A percentile compares a stretch with the other conserved stretches of the same genome.
phyloP scores from a whole-genome alignment of 2,888 invertebrate genomes.

The Pollenia labialis region DNA sequence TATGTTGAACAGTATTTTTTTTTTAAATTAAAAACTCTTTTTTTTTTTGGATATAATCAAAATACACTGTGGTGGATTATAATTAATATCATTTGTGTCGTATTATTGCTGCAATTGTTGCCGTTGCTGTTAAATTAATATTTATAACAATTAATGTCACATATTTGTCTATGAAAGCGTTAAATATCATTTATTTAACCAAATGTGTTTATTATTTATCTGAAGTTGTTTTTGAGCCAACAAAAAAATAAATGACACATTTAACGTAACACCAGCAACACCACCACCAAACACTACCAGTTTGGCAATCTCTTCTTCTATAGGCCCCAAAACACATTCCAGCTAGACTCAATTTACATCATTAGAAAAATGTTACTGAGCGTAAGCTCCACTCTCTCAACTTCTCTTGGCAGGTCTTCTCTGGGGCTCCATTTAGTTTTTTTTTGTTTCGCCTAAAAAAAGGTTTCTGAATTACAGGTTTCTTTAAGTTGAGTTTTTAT shows the following conservation, averaged over 20 bases:
- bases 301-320: conserved; percentile 3
- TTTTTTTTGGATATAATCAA: background rate
- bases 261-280: conserved; percentile 69
- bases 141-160: conserved; percentile 83
- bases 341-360: conserved; percentile 30
- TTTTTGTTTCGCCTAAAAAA: conserved; percentile 1
- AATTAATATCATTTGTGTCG: conserved; percentile 45
- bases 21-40: background rate
- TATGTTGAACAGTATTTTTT: too few species aligned
- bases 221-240: conserved; percentile 75
- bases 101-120: conserved; percentile 49
- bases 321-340: conserved; percentile 12
- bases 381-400: background rate
- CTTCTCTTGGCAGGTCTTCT: background rate
- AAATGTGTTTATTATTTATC: conserved; percentile 23
- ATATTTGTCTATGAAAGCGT: conserved; percentile 82
- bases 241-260: conserved; percentile 28
- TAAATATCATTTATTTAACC: conserved; percentile 79
- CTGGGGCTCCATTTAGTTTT: background rate
- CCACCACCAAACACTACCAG: background rate
- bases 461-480: conserved; percentile 56
- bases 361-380: background rate
- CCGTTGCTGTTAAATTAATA: conserved; percentile 80
- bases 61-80: background rate
- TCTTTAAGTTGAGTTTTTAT: conserved; percentile 38